Base-by-base conservation (phyloP, 2,888 invertebrate species). In the Acanthosepion pharaonis region DNA sequence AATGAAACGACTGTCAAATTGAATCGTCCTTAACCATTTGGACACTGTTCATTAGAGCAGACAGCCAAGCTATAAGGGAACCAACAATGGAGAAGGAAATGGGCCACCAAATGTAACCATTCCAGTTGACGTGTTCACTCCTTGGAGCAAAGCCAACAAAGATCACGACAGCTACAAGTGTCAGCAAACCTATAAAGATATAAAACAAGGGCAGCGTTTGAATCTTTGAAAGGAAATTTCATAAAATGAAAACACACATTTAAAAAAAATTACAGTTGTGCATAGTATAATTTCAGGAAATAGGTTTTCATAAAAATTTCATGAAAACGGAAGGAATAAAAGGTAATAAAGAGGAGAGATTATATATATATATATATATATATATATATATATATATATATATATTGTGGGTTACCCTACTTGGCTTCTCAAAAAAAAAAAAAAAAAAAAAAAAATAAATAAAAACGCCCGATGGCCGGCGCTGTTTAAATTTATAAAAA, bases 11-110 rank as follows among this genome's bases (percentile, higher is more conserved):
- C n/a, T 78, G 78, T 78, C n/a, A 78, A 33, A 78, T 78, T 11
- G n/a, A 33, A 78, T 78, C 78, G 15, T 78, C 78, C 11, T 78
- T 78, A n/a, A 78, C 78, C 78, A 78, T 78, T 33, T 78, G 78
- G 78, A 78, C 78, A 78, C 78, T 78, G n/a, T 78, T 78, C 78
- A 78, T 78, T 78, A 78, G 78, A 78, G 78, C 78, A n/a, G 78
- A 78, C 78, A 78, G n/a, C 78, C 78, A 78, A 78, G 78, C 78
- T 78, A 78, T 78, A 33, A 78, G 78, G n/a, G 78, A 78, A 78
- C 78, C 78, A n/a, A 78, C 78, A 9, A 78, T n/a, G 5, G 78
- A 78, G n/a, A 78, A 78, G 11, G 78, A 78, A 78, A 78, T 78
- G 8, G 78, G 78, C 78, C 78, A 78, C 78, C 78, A 78, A 33